Evolutionary conservation across 2,113 vertebrate species (phyloP).

Genomic region (Morone chrysops): DNA sequence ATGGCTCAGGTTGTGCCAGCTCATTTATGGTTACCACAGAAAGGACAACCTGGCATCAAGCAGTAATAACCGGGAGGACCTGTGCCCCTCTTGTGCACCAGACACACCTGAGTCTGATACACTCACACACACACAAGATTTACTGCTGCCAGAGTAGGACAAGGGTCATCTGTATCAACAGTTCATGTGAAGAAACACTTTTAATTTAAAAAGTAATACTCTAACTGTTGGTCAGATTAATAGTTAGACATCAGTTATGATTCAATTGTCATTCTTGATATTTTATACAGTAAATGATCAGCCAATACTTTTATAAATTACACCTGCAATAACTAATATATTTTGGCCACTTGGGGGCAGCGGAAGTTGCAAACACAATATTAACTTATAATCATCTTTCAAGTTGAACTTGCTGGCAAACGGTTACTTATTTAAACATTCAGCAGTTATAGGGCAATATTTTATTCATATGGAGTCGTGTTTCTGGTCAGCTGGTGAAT

Average conservation of each 20-base stretch:
- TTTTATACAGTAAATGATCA: not conserved
- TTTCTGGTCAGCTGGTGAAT: not conserved
- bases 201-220: not conserved
- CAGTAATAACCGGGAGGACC: not conserved
- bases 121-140: not conserved
- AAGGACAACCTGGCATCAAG: constrained; percentile 14
- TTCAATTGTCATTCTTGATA: not conserved
- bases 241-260: not conserved
- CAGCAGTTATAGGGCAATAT: not conserved
- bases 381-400: not conserved
- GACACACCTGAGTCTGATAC: not conserved
- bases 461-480: not conserved
- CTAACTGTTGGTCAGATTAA: not conserved
- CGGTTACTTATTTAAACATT: not conserved
- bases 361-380: not conserved
- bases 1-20: constrained; percentile 1
- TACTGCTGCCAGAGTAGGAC: not conserved
- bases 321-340: not conserved
- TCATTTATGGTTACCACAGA: constrained; percentile 5
- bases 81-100: not conserved
- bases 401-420: not conserved
- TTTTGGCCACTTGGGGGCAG: not conserved
- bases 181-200: no score
- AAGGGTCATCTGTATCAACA: not conserved
- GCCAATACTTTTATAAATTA: not conserved